Evolutionary conservation across 1,140 invertebrate genomes (phyloP).

Genomic region (Oscheius sp.): DNA sequence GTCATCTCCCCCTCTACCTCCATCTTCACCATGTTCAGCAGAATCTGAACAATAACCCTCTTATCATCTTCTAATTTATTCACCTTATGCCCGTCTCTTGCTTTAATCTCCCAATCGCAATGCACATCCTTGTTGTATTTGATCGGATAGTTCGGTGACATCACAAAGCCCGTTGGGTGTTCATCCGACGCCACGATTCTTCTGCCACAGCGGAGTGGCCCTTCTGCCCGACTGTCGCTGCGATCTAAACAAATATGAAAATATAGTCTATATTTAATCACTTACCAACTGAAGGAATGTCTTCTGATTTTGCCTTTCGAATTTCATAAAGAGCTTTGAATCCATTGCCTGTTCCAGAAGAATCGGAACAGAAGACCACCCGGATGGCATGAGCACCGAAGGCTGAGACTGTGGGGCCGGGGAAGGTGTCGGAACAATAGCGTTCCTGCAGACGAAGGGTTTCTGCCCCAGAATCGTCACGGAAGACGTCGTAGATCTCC

Average conservation of each 20-base stretch:
- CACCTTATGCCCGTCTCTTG: slow-evolving; percentile 47
- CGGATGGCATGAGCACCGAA: slow-evolving; percentile 57
- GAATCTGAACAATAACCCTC: slow-evolving; percentile 37
- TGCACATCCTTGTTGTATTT: slow-evolving; percentile 57
- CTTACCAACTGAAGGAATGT: slow-evolving; percentile 40
- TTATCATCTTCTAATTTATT: slow-evolving; percentile 7
- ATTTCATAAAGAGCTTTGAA: slow-evolving; percentile 60
- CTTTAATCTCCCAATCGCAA: slow-evolving; percentile 59
- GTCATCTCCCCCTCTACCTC: slow-evolving; percentile 59
- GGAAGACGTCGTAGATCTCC: slow-evolving; percentile 57
- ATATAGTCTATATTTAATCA: neutral
- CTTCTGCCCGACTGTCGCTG: neutral
- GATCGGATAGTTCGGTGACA: slow-evolving; percentile 48
- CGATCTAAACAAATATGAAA: neutral
- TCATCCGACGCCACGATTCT: slow-evolving; percentile 40
- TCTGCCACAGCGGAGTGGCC: slow-evolving; percentile 48
- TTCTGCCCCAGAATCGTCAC: slow-evolving; percentile 46
- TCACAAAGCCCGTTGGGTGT: slow-evolving; percentile 45
- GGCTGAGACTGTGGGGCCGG: slow-evolving; percentile 54
- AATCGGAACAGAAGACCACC: slow-evolving; percentile 56
- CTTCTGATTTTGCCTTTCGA: slow-evolving; percentile 49
- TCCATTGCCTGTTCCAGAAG: slow-evolving; percentile 55
- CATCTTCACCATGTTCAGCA: slow-evolving; percentile 40
- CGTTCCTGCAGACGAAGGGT: slow-evolving; percentile 43
- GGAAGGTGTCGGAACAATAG: slow-evolving; percentile 53